Evolutionary conservation across 2,888 invertebrate species (phyloP).

Genomic region (Ametastegia equiseti): DNA sequence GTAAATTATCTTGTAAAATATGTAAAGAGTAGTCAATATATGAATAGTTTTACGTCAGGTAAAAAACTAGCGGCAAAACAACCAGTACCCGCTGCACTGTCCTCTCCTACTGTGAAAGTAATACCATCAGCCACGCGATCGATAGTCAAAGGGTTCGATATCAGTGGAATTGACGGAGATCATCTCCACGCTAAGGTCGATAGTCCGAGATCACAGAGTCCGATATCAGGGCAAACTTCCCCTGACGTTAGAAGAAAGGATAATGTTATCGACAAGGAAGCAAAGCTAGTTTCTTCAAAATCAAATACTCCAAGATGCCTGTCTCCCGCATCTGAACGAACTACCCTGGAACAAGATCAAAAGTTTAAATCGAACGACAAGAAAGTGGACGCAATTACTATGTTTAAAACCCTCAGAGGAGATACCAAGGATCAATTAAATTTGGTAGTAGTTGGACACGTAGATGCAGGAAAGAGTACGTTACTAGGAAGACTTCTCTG

Average conservation of each 20-base stretch:
- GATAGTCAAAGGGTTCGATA: conserved; percentile 68
- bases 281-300: conserved; percentile 62
- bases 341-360: conserved; percentile 62
- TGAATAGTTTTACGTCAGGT: conserved; percentile 78
- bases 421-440: conserved; percentile 92
- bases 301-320: conserved; percentile 82
- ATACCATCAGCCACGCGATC: conserved; percentile 66
- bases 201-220: conserved; percentile 69
- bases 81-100: conserved; percentile 60
- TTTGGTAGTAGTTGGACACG: conserved; percentile 96
- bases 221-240: conserved; percentile 65
- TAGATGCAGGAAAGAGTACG: conserved; percentile 98
- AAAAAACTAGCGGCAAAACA: conserved; percentile 72
- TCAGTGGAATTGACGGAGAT: conserved; percentile 65
- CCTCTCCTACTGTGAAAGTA: conserved; percentile 66
- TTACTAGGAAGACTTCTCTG: conserved; percentile 97
- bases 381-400: conserved; percentile 79
- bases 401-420: conserved; percentile 87
- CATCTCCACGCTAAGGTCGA: conserved; percentile 60
- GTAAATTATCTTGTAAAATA: neutral
- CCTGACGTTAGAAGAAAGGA: conserved; percentile 66
- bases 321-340: conserved; percentile 82
- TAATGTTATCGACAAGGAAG: conserved; percentile 75
- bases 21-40: conserved; percentile 49
- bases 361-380: conserved; percentile 78